phyloP scores from a whole-genome alignment of 2,888 invertebrate species.

The Bedellia somnulentella region DNA sequence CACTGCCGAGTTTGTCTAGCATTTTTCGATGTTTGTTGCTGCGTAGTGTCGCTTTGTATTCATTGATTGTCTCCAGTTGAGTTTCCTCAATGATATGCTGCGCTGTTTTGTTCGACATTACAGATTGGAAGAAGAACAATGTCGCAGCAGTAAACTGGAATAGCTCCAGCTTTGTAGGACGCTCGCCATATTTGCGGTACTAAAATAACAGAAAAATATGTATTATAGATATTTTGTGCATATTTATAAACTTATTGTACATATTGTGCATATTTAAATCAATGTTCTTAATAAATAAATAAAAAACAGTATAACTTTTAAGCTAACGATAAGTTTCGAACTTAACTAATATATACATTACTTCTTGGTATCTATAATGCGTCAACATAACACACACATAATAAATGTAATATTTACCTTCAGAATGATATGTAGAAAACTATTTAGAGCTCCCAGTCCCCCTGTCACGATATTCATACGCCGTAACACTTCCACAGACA shows the following conservation, averaged over 20 bases:
- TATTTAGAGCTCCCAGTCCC: slow-evolving; percentile 43
- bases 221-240: no score
- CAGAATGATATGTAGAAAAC: slow-evolving; percentile 34
- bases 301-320: no score
- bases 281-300: no score
- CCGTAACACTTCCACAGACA: slow-evolving; percentile 41
- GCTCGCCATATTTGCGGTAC: slow-evolving; percentile 44
- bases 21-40: slow-evolving; percentile 63
- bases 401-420: no score
- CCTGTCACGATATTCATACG: slow-evolving; percentile 44
- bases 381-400: no score
- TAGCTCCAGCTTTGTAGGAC: slow-evolving; percentile 37
- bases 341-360: no score
- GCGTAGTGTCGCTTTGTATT: slow-evolving; percentile 47
- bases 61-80: slow-evolving; percentile 50
- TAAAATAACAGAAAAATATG: slow-evolving; percentile 14
- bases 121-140: slow-evolving; percentile 47
- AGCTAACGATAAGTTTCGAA: no score
- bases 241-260: no score
- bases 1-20: slow-evolving; percentile 59
- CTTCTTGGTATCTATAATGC: no score
- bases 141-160: slow-evolving; percentile 52
- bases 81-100: slow-evolving; percentile 54
- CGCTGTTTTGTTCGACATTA: slow-evolving; percentile 44
- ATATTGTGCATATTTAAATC: no score